Conservation (phyloP, 2,888 invertebrate species). For the Melipona beecheii region DNA sequence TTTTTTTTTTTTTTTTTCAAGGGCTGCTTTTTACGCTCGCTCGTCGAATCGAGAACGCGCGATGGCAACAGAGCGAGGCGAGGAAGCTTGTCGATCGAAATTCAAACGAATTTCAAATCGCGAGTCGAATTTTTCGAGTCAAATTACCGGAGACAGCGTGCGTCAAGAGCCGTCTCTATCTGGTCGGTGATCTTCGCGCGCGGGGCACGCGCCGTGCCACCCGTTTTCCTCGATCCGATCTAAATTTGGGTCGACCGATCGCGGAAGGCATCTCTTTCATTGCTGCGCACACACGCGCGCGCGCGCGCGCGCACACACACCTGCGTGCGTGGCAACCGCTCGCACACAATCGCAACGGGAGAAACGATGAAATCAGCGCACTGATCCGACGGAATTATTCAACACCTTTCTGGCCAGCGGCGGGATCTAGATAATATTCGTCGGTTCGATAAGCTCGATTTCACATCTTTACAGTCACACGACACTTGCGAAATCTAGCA, state of each 20-base stretch:
- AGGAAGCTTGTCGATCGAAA: no score
- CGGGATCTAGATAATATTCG: constrained; percentile 57
- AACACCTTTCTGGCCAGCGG: constrained; percentile 55
- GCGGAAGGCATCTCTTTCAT: constrained; percentile 67
- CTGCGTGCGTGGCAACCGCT: constrained; percentile 4
- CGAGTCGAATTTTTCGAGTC: constrained; percentile 1
- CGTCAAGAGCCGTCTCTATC: constrained; percentile 38
- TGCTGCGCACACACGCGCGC: neutral
- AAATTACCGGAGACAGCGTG: neutral
- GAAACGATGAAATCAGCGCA: constrained; percentile 47
- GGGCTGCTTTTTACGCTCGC: neutral
- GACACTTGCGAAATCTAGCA: neutral
- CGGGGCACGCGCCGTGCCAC: constrained; percentile 68
- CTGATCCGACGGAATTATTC: constrained; percentile 70
- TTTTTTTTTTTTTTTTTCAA: no score
- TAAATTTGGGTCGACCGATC: constrained; percentile 78
- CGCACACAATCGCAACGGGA: constrained; percentile 12
- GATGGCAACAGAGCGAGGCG: no score
- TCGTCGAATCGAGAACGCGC: neutral
- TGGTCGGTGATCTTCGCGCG: constrained; percentile 54
- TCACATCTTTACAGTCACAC: constrained; percentile 16
- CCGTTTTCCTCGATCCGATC: constrained; percentile 75
- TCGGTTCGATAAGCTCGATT: constrained; percentile 46
- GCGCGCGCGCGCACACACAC: neutral
- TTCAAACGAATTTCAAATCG: neutral